Conservation (phyloP, 2,113 vertebrate genomes). For the Paedocypris sp. region DNA sequence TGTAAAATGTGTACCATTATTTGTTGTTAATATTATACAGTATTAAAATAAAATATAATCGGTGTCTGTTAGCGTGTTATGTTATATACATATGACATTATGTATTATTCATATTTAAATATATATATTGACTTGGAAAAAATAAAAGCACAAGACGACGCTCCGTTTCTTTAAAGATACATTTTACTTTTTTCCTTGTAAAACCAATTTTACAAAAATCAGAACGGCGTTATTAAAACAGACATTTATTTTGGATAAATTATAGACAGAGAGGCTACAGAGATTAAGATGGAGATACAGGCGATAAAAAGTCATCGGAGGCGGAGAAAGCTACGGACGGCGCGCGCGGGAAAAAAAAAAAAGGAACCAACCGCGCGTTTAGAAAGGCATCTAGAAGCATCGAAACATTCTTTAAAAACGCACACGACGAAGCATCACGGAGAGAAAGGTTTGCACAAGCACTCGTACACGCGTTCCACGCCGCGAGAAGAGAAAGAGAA, state of each 20-base stretch:
- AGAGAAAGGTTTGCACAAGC: conserved; percentile 31
- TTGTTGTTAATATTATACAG: no score
- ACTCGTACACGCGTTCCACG: no score
- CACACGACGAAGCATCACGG: conserved; percentile 35
- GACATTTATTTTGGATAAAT: conserved; percentile 39
- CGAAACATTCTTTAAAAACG: conserved; percentile 32
- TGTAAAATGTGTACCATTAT: no score
- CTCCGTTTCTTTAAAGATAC: conserved; percentile 66
- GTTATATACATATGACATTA: no score
- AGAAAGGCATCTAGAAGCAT: conserved; percentile 40
- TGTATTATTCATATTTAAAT: no score
- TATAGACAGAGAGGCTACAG: conserved; percentile 37
- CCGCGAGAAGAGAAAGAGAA: no score
- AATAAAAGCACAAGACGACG: neutral
- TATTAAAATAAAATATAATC: no score
- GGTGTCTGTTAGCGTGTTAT: no score
- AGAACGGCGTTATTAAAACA: conserved; percentile 64
- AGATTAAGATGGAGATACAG: conserved; percentile 32
- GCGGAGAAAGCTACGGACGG: conserved; percentile 26
- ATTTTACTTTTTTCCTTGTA: conserved; percentile 75
- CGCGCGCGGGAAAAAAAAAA: conserved; percentile 15
- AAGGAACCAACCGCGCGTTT: conserved; percentile 16
- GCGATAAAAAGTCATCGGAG: conserved; percentile 26
- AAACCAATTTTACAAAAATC: conserved; percentile 74
- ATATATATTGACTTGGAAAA: neutral